Percentiles rank a stretch among this genome's conserved stretches.
phyloP scores from a whole-genome alignment of 2,888 invertebrate species.

The Empis stercorea region DNA sequence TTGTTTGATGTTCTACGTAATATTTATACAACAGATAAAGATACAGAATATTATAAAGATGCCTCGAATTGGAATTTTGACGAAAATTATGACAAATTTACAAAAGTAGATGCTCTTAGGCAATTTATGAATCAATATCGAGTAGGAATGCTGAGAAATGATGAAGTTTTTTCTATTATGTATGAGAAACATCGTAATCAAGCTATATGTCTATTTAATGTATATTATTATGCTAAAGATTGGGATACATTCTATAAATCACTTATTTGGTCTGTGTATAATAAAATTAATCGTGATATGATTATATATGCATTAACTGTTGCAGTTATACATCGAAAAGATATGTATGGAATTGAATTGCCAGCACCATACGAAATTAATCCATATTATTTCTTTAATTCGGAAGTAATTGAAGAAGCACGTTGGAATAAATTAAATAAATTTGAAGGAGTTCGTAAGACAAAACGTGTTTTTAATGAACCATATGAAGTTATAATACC shows the following conservation, averaged over 20 bases:
- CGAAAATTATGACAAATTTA: constrained; percentile 4
- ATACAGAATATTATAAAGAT: constrained; percentile 9
- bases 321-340: constrained; percentile 44
- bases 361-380: constrained; percentile 51
- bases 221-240: constrained; percentile 52
- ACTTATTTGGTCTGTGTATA: constrained; percentile 48
- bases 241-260: constrained; percentile 54
- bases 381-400: constrained; percentile 48
- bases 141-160: constrained; percentile 4
- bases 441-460: constrained; percentile 5
- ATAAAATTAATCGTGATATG: constrained; percentile 42
- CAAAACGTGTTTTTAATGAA: constrained; percentile 10
- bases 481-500: constrained; percentile 31
- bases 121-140: constrained; percentile 8
- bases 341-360: constrained; percentile 41
- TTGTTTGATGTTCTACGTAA: constrained; percentile 11
- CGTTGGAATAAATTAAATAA: neutral
- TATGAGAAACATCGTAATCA: constrained; percentile 10
- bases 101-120: constrained; percentile 7
- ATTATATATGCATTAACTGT: constrained; percentile 46
- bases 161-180: constrained; percentile 11
- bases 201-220: constrained; percentile 47
- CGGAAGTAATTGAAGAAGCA: constrained; percentile 37
- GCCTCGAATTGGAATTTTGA: constrained; percentile 6
- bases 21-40: constrained; percentile 10